phyloP scores from a whole-genome alignment of 37 sponge, comb jelly and placozoan genomes.

The Beroe forskalii region DNA sequence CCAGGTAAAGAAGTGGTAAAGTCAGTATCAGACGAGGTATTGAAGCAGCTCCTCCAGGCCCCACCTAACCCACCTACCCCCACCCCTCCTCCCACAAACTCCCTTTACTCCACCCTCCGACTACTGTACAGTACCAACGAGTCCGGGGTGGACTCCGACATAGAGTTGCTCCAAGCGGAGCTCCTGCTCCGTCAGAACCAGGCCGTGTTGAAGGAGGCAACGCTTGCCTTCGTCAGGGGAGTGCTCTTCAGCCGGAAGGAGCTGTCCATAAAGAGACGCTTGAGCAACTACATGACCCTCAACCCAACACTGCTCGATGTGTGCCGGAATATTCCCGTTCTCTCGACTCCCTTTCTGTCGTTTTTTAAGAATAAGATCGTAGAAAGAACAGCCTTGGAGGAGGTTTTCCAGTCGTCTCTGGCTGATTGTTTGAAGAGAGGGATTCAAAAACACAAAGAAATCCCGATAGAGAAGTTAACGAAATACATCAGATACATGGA shows the following conservation, averaged over 20 bases:
- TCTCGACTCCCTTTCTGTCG: background rate
- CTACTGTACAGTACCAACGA: constrained; percentile 26
- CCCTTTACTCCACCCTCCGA: constrained; percentile 9
- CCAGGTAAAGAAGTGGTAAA: background rate
- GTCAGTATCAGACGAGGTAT: background rate
- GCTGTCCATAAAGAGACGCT: background rate
- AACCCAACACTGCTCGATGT: constrained; percentile 58
- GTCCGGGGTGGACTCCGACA: constrained; percentile 17
- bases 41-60: background rate
- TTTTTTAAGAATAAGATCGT: background rate
- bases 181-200: constrained; percentile 32
- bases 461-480: background rate
- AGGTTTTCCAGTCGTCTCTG: constrained; percentile 23
- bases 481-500: background rate
- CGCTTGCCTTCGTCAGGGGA: background rate
- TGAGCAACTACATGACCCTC: constrained; percentile 24
- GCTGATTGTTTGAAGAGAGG: constrained; percentile 31
- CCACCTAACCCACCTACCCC: background rate
- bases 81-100: background rate
- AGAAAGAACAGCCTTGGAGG: background rate
- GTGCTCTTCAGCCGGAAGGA: background rate
- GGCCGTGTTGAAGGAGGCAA: background rate
- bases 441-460: background rate
- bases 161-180: background rate
- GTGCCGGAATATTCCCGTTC: background rate